Conservation (phyloP, 1,140 invertebrate genomes). For the Brachionus asplanchnoidis region DNA sequence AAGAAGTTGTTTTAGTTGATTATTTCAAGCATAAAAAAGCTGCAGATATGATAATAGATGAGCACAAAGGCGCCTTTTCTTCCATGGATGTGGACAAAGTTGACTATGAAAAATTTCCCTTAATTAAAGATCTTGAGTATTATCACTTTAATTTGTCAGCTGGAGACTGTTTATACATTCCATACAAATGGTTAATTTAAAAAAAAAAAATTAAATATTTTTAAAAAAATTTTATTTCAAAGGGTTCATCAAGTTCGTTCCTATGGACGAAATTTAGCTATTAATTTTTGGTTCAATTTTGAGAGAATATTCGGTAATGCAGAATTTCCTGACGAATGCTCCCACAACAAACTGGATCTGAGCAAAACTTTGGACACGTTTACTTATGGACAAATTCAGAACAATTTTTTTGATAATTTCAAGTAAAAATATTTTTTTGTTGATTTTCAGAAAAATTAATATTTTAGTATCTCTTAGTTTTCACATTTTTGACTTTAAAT, state of each 20-base stretch:
- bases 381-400: not conserved
- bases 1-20: conserved; percentile 52
- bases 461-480: too few species aligned
- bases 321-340: not conserved
- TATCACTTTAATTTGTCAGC: conserved; percentile 47
- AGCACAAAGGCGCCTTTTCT: not conserved
- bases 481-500: too few species aligned
- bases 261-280: conserved; percentile 52
- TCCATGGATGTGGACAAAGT: conserved; percentile 44
- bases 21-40: conserved; percentile 49
- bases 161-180: conserved; percentile 56
- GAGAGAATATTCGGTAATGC: conserved; percentile 30
- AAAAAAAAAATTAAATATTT: conserved; percentile 42
- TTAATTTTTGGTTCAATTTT: conserved; percentile 52
- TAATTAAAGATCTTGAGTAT: conserved; percentile 48
- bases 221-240: conserved; percentile 21
- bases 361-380: conserved; percentile 1
- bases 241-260: conserved; percentile 56
- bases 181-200: conserved; percentile 47
- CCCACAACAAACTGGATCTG: conserved; percentile 18
- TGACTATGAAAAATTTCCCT: conserved; percentile 49
- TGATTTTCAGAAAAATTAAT: not conserved
- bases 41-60: conserved; percentile 44
- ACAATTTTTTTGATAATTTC: conserved; percentile 19
- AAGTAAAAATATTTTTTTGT: not conserved